A percentile compares a stretch with the other conserved stretches of the same genome.
Conservation (phyloP, 2,797 vertebrate genomes). For the Bovichtus variegatus region DNA sequence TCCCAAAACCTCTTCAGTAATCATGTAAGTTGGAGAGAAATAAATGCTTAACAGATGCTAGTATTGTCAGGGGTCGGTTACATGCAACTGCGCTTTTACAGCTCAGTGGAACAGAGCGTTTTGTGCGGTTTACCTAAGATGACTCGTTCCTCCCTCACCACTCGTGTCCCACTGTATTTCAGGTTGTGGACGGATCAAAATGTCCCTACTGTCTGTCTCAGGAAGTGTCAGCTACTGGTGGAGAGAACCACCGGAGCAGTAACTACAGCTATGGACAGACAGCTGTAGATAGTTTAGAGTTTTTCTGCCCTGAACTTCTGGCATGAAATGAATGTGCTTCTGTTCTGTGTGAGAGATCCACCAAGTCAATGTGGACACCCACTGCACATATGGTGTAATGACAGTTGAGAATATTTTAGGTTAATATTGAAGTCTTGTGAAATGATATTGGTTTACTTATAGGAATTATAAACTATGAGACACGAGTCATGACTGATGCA, state of each 20-base stretch:
- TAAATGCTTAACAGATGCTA: constrained; percentile 69
- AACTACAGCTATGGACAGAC: constrained; percentile 21
- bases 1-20: constrained; percentile 72
- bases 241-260: constrained; percentile 19
- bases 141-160: background rate
- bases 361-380: constrained; percentile 19
- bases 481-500: background rate
- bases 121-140: constrained; percentile 38
- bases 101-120: constrained; percentile 39
- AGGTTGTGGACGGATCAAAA: constrained; percentile 5
- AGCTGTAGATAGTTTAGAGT: constrained; percentile 8
- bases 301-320: background rate
- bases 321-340: constrained; percentile 33
- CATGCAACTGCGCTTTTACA: constrained; percentile 54
- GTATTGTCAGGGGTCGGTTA: constrained; percentile 63
- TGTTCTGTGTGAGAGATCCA: constrained; percentile 12
- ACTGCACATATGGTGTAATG: constrained; percentile 18
- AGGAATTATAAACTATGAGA: no score
- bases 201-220: constrained; percentile 18
- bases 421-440: background rate
- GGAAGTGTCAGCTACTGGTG: constrained; percentile 20
- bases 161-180: background rate
- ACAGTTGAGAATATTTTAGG: background rate
- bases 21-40: constrained; percentile 68
- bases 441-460: background rate